Evolutionary conservation across 2,113 vertebrate species (phyloP).

Genomic region (Bufo bufo): DNA sequence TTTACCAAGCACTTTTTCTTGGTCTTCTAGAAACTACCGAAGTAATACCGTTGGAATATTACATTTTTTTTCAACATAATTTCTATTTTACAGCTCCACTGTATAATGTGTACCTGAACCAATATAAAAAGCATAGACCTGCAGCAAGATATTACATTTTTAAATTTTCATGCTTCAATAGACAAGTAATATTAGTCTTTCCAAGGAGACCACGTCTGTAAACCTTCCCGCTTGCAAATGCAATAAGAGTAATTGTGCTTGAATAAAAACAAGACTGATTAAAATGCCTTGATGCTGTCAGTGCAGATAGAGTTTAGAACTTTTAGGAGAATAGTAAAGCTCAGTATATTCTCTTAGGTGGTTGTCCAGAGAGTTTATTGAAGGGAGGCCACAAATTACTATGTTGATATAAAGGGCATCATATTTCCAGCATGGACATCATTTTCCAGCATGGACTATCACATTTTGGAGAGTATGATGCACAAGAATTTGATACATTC

Average conservation of each 20-base stretch:
- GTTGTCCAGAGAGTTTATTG: neutral
- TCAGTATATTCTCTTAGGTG: neutral
- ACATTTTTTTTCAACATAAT: constrained; percentile 58
- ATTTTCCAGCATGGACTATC: neutral
- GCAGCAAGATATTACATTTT: constrained; percentile 72
- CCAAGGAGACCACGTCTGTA: constrained; percentile 67
- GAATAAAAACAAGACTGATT: constrained; percentile 70
- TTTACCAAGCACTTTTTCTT: constrained; percentile 23
- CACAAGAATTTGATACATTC: no score
- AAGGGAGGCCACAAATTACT: neutral
- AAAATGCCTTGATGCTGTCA: constrained; percentile 64
- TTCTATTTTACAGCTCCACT: constrained; percentile 73
- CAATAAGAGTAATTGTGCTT: constrained; percentile 71
- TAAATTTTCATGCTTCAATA: constrained; percentile 70
- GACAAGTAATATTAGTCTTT: constrained; percentile 70
- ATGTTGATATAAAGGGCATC: neutral
- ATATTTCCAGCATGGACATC: neutral
- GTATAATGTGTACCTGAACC: constrained; percentile 69
- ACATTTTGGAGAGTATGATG: no score
- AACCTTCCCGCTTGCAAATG: constrained; percentile 66
- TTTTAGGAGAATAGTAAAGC: neutral
- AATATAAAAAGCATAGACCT: constrained; percentile 73
- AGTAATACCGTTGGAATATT: constrained; percentile 24
- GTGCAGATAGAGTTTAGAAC: constrained; percentile 54
- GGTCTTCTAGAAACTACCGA: constrained; percentile 22